phyloP scores from a whole-genome alignment of 1,140 invertebrate species.

The Melanaphis sacchari region DNA sequence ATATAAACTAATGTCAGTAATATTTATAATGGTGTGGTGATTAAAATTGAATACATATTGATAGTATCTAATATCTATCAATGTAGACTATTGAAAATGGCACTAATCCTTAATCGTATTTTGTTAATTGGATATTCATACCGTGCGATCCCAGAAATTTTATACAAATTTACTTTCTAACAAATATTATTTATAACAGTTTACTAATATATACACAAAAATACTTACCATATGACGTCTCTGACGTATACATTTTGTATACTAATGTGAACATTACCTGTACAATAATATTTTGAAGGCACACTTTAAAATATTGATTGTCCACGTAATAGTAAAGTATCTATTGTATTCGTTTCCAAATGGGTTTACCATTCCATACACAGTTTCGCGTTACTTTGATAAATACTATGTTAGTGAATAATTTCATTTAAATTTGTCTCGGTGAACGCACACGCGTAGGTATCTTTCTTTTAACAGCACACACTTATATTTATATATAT shows the following conservation, averaged over 20 bases:
- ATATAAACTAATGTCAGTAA: background rate
- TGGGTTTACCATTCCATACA: background rate
- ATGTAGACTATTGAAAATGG: background rate
- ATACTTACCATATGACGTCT: background rate
- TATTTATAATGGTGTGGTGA: background rate
- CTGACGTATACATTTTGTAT: background rate
- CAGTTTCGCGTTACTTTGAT: background rate
- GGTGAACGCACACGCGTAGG: background rate
- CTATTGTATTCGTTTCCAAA: background rate
- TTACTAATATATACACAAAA: background rate
- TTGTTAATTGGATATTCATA: background rate
- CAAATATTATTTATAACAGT: background rate
- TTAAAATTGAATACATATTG: background rate
- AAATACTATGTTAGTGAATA: background rate
- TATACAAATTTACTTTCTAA: background rate
- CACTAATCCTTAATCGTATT: background rate
- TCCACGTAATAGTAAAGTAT: conserved; percentile 18
- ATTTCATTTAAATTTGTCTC: background rate
- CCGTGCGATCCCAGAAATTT: background rate
- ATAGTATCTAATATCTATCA: background rate
- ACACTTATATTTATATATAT: background rate
- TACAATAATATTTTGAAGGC: background rate
- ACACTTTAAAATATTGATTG: background rate
- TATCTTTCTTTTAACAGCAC: background rate
- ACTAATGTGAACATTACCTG: background rate